These are phyloP conservation scores for Coracias cyanogaster DNA, from an alignment of 2,797 vertebrate genomes.

Conservation along the genomic window DNA sequence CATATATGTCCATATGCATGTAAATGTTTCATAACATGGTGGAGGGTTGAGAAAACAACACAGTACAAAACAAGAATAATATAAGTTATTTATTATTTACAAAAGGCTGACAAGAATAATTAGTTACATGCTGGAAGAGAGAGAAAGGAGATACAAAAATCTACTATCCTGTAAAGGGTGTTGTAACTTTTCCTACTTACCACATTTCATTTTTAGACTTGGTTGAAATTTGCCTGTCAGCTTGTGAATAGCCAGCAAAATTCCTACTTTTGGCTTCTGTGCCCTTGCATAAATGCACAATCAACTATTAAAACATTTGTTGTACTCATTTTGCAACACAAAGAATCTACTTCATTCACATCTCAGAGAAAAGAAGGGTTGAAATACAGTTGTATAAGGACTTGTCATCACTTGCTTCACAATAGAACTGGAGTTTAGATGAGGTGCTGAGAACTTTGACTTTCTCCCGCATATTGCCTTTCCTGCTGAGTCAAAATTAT, in stretches of 20 bases:
- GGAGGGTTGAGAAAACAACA: background rate
- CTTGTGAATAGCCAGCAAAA: background rate
- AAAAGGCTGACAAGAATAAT: background rate
- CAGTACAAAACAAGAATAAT: background rate
- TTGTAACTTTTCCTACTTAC: background rate
- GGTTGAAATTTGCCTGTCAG: background rate
- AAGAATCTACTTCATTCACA: background rate
- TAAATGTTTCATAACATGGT: no score
- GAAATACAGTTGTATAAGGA: background rate
- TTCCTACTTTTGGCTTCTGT: background rate
- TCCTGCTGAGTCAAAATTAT: background rate
- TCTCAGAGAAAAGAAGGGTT: background rate
- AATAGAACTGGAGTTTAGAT: background rate
- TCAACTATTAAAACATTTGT: background rate
- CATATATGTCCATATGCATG: no score
- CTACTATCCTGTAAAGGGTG: background rate
- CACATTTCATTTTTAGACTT: background rate
- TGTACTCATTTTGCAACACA: background rate
- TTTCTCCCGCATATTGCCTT: background rate
- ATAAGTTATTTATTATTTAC: background rate
- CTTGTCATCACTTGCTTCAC: background rate
- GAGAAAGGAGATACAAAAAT: background rate
- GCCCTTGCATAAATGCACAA: background rate
- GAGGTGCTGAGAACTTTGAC: background rate
- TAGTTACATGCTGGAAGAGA: background rate